These are phyloP conservation scores for Eurypyga helias DNA, from an alignment of 2,113 vertebrate genomes.

Conservation along the genomic window DNA sequence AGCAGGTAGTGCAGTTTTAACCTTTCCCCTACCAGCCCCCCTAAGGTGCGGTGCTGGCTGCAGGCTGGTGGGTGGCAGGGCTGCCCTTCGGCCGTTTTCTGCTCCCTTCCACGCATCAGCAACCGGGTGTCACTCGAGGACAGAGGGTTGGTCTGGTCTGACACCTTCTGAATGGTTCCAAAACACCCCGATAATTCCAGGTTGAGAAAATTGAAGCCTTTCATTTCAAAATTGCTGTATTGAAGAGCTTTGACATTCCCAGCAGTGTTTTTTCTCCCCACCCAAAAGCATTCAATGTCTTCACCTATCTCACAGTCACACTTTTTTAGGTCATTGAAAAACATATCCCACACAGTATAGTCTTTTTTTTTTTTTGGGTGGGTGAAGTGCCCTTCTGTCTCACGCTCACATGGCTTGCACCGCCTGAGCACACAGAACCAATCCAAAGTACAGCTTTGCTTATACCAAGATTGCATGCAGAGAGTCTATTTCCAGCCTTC, in stretches of 20 bases:
- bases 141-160: neutral
- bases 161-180: neutral
- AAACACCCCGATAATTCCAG: neutral
- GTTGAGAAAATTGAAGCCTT: neutral
- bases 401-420: neutral
- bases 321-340: neutral
- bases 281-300: neutral
- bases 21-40: neutral
- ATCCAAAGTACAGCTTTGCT: neutral
- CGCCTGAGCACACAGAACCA: neutral
- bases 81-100: rapidly evolving
- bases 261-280: rapidly evolving
- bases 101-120: rapidly evolving
- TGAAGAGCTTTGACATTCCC: neutral
- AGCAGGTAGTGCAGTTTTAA: neutral
- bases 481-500: neutral
- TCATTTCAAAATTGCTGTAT: neutral
- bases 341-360: neutral
- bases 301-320: neutral
- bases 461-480: too few relatives aligned
- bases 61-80: rapidly evolving
- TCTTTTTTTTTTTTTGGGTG: neutral
- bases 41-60: rapidly evolving
- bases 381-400: neutral
- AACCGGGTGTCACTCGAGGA: neutral